These are phyloP conservation scores for Gavialis gangeticus DNA, from an alignment of 2,113 vertebrate species.

Conservation along the genomic window DNA sequence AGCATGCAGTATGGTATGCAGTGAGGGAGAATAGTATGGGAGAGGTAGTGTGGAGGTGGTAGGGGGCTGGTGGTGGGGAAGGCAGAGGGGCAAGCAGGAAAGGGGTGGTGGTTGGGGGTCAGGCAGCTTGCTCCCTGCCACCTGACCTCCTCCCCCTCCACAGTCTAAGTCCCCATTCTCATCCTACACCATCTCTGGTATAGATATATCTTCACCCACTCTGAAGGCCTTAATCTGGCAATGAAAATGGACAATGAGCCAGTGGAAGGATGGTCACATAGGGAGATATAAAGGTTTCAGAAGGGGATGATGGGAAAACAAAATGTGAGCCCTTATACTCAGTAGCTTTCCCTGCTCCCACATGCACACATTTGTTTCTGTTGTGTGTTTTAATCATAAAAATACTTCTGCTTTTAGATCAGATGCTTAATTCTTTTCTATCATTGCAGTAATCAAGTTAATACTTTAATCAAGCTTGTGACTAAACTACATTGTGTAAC, in stretches of 20 bases:
- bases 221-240: not conserved
- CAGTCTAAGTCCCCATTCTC: too few relatives aligned
- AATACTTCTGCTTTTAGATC: not conserved
- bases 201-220: not conserved
- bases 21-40: too few relatives aligned
- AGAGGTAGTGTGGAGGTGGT: too few relatives aligned
- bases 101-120: too few relatives aligned
- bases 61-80: too few relatives aligned
- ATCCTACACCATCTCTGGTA: not conserved
- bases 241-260: not conserved
- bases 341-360: too few relatives aligned
- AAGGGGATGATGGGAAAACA: not conserved
- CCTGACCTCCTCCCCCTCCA: too few relatives aligned
- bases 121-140: too few relatives aligned
- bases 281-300: not conserved
- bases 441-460: not conserved
- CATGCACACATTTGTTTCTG: too few relatives aligned
- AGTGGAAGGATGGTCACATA: not conserved
- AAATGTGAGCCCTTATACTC: not conserved
- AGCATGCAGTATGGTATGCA: too few relatives aligned
- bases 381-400: not conserved
- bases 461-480: not conserved
- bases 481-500: not conserved
- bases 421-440: not conserved
- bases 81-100: too few relatives aligned